Evolutionary conservation across 2,797 vertebrate genomes (phyloP).

Genomic region (Pampus argenteus): DNA sequence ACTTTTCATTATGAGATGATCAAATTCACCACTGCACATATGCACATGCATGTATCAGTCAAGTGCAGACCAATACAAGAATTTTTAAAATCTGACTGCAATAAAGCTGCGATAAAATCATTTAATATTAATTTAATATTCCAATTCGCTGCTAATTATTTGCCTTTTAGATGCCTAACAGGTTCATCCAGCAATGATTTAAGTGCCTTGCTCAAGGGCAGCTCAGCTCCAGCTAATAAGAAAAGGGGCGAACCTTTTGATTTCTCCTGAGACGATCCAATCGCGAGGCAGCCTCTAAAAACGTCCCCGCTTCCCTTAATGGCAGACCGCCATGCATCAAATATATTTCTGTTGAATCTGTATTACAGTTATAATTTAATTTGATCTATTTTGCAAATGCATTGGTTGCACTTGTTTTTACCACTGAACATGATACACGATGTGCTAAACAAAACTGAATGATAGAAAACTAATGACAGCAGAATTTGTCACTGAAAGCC

Average conservation of each 20-base stretch:
- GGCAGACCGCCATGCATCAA: not conserved
- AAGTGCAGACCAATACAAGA: not conserved
- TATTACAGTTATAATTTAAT: not conserved
- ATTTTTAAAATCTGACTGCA: not conserved
- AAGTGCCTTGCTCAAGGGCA: constrained; percentile 39
- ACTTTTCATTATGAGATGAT: not conserved
- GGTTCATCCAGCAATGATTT: not conserved
- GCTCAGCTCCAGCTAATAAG: constrained; percentile 15
- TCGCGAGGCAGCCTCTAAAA: constrained; percentile 3
- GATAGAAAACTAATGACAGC: not conserved
- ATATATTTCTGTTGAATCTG: not conserved
- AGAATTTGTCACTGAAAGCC: not conserved
- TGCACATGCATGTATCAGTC: not conserved
- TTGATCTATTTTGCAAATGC: not conserved
- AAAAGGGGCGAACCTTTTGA: constrained; percentile 19
- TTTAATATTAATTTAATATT: too few species aligned
- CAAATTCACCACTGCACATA: not conserved
- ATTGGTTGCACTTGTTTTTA: not conserved
- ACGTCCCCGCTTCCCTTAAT: not conserved
- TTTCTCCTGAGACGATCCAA: constrained; percentile 16
- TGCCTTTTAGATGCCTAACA: too few species aligned
- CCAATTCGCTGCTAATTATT: too few species aligned
- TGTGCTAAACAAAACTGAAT: not conserved
- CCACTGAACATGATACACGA: not conserved
- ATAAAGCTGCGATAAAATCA: not conserved